Percentiles rank a stretch among this genome's conserved stretches.
These are phyloP conservation scores for Sweltsa coloradensis DNA, from an alignment of 1,140 invertebrate genomes.

Conservation along the genomic window DNA sequence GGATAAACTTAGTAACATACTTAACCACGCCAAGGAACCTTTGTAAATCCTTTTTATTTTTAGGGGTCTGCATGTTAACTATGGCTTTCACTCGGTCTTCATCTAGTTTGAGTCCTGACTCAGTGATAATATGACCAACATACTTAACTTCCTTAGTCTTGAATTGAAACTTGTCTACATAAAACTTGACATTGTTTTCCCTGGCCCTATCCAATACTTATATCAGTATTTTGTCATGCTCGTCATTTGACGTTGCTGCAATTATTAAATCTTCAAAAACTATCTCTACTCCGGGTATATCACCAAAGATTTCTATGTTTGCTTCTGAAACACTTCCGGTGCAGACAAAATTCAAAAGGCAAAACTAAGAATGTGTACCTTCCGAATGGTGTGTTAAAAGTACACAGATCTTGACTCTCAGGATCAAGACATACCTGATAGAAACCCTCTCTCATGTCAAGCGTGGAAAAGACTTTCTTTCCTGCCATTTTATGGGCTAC, in stretches of 20 bases:
- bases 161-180: constrained; percentile 21
- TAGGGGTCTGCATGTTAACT: constrained; percentile 20
- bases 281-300: constrained; percentile 22
- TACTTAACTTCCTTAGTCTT: constrained; percentile 19
- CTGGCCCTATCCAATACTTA: constrained; percentile 16
- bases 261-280: constrained; percentile 29
- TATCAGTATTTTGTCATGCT: constrained; percentile 13
- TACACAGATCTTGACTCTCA: constrained; percentile 14
- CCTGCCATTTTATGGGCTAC: constrained; percentile 25
- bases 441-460: constrained; percentile 23
- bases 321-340: constrained; percentile 17
- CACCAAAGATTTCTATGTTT: constrained; percentile 18
- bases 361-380: constrained; percentile 8
- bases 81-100: constrained; percentile 24
- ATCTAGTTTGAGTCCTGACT: constrained; percentile 22
- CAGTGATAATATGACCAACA: constrained; percentile 26
- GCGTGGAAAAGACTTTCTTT: constrained; percentile 22
- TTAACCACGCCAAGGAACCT: constrained; percentile 13
- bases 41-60: constrained; percentile 10
- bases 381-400: constrained; percentile 12
- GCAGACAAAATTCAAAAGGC: constrained; percentile 11
- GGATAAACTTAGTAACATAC: constrained; percentile 13
- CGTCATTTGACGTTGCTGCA: not conserved
- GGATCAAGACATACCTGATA: constrained; percentile 21
- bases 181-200: constrained; percentile 20